Conservation (phyloP, 2,797 vertebrate genomes). For the Poecilia gillii region DNA sequence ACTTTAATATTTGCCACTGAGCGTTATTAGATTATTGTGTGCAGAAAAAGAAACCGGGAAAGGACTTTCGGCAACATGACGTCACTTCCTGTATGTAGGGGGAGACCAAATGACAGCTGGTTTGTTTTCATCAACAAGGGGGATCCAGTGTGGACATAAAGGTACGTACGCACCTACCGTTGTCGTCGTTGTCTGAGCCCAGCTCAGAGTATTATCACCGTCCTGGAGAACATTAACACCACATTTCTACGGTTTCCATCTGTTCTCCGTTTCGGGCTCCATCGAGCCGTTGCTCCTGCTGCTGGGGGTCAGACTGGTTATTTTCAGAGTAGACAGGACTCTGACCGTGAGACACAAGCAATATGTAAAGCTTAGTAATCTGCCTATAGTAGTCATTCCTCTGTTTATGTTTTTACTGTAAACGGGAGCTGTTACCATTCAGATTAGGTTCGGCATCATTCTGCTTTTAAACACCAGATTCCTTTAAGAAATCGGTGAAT, state of each 20-base stretch:
- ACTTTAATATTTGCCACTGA: not conserved
- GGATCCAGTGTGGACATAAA: constrained; percentile 45
- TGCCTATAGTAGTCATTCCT: not conserved
- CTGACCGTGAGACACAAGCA: constrained; percentile 16
- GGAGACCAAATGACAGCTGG: constrained; percentile 68
- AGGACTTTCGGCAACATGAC: constrained; percentile 27
- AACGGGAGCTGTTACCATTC: not conserved
- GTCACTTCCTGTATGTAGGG: constrained; percentile 75
- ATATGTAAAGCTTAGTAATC: not conserved
- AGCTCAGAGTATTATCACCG: not conserved
- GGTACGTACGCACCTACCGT: constrained; percentile 36
- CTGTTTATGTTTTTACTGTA: not conserved
- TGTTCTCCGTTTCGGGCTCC: constrained; percentile 28
- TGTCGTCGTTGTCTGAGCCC: accelerated
- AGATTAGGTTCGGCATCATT: not conserved
- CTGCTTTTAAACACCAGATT: constrained; percentile 7
- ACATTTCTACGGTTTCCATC: constrained; percentile 22
- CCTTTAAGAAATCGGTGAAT: constrained; percentile 1
- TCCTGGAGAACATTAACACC: not conserved
- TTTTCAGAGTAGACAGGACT: constrained; percentile 13
- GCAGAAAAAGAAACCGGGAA: not conserved
- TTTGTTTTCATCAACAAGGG: constrained; percentile 74
- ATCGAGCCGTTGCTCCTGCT: constrained; percentile 46
- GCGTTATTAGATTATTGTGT: not conserved
- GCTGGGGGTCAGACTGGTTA: constrained; percentile 46